phyloP scores from a whole-genome alignment of 2,888 invertebrate species.

The Plebejus melissa region DNA sequence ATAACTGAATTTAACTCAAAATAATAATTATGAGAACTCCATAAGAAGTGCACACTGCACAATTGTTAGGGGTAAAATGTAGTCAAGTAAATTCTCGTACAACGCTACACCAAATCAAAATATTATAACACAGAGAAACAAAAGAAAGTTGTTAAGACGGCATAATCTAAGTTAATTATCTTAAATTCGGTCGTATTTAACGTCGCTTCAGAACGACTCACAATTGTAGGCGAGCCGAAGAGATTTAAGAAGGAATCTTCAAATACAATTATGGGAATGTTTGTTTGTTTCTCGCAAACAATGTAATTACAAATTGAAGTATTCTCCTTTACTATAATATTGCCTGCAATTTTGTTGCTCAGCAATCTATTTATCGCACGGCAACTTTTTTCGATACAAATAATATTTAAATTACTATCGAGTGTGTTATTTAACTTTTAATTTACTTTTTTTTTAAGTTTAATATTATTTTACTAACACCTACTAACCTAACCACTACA shows the following conservation, averaged over 20 bases:
- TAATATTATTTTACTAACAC: no score
- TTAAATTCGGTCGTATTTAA: slow-evolving; percentile 71
- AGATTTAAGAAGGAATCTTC: slow-evolving; percentile 67
- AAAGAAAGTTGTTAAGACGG: slow-evolving; percentile 61
- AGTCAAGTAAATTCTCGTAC: not conserved
- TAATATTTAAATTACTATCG: no score
- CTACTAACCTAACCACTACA: no score
- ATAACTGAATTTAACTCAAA: no score
- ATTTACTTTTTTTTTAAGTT: no score
- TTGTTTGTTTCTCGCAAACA: slow-evolving; percentile 61
- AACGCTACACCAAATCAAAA: not conserved
- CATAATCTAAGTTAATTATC: slow-evolving; percentile 75
- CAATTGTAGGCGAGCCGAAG: slow-evolving; percentile 69
- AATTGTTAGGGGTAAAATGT: no score
- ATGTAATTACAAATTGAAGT: not conserved
- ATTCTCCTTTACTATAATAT: not conserved
- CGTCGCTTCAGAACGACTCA: slow-evolving; percentile 67
- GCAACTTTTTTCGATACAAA: no score
- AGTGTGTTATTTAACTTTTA: no score
- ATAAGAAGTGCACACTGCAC: no score
- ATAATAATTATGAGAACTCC: no score
- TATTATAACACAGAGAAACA: slow-evolving; percentile 41
- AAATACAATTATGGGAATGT: slow-evolving; percentile 71
- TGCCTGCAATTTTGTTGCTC: not conserved
- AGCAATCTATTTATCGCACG: not conserved